A percentile compares a stretch with the other conserved stretches of the same genome.
Conservation (phyloP, 2,888 invertebrate genomes). For the Drosophila pegasa region DNA sequence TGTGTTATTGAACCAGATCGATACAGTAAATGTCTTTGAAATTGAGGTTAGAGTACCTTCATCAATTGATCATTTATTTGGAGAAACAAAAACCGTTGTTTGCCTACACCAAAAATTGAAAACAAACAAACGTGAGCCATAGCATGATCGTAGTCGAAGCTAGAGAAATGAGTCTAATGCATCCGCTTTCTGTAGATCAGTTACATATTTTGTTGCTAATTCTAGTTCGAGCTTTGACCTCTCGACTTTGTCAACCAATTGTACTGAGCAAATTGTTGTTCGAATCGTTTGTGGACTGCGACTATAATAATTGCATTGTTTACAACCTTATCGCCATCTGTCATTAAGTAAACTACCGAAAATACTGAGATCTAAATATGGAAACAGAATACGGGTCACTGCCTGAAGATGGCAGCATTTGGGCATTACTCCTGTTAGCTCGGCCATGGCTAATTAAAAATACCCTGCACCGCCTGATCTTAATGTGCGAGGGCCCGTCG, state of each 20-base stretch:
- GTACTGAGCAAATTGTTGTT: not conserved
- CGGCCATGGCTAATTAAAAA: not conserved
- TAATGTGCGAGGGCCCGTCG: not conserved
- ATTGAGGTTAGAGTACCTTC: not conserved
- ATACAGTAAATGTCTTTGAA: constrained; percentile 26
- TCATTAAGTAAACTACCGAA: constrained; percentile 30
- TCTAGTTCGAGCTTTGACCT: not conserved
- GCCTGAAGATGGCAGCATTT: constrained; percentile 11
- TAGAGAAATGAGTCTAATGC: too few relatives aligned
- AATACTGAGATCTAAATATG: constrained; percentile 23
- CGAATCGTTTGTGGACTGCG: not conserved
- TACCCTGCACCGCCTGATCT: constrained; percentile 9
- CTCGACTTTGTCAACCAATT: not conserved
- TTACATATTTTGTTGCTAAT: too few relatives aligned
- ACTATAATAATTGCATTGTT: constrained; percentile 2
- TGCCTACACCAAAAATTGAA: not conserved
- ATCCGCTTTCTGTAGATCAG: not conserved
- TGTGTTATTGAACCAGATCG: constrained; percentile 33
- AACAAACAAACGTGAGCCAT: not conserved
- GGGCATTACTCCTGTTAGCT: not conserved
- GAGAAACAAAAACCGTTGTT: constrained; percentile 5
- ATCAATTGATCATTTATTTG: not conserved
- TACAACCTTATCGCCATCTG: constrained; percentile 24
- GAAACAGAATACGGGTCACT: constrained; percentile 35
- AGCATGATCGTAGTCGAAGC: not conserved